A percentile compares a stretch with the other conserved stretches of the same genome.
Conservation (phyloP, 2,888 invertebrate genomes). For the Acronicta psi region DNA sequence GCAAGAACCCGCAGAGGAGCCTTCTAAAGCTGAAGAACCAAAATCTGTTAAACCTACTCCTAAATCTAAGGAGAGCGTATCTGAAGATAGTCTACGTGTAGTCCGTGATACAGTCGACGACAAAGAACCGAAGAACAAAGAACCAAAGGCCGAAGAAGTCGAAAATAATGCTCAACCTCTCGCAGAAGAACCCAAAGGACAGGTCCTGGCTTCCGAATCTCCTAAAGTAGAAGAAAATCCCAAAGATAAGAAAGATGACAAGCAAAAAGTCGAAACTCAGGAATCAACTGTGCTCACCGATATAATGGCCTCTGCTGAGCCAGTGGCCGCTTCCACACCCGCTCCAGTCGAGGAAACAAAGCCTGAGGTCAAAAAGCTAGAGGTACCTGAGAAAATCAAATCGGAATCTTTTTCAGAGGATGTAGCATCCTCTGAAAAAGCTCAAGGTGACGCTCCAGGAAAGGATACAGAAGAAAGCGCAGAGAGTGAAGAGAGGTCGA, state of each 20-base stretch:
- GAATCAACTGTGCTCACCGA: constrained; percentile 7
- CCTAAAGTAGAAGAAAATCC: constrained; percentile 48
- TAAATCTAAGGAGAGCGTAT: constrained; percentile 33
- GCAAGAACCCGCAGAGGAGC: constrained; percentile 46
- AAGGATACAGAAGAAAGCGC: constrained; percentile 68
- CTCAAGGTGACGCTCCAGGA: constrained; percentile 62
- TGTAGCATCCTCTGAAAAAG: constrained; percentile 19
- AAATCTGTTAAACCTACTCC: constrained; percentile 45
- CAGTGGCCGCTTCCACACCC: not conserved
- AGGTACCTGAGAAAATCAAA: constrained; percentile 21
- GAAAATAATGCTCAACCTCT: constrained; percentile 7
- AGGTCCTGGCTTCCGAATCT: constrained; percentile 6
- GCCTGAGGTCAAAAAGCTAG: constrained; percentile 11
- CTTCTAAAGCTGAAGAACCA: constrained; percentile 44
- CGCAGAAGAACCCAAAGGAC: constrained; percentile 33
- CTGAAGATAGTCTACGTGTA: constrained; percentile 72
- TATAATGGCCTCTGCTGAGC: not conserved
- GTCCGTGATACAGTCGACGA: constrained; percentile 77
- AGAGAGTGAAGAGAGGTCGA: constrained; percentile 63
- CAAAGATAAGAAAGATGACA: constrained; percentile 3
- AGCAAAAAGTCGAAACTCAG: not conserved
- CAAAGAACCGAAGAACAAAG: not conserved
- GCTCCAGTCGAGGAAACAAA: constrained; percentile 15
- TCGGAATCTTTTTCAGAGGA: not conserved
- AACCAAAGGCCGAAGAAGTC: not conserved